phyloP scores from a whole-genome alignment of 1,140 invertebrate species.

The Parapsyche elsis region DNA sequence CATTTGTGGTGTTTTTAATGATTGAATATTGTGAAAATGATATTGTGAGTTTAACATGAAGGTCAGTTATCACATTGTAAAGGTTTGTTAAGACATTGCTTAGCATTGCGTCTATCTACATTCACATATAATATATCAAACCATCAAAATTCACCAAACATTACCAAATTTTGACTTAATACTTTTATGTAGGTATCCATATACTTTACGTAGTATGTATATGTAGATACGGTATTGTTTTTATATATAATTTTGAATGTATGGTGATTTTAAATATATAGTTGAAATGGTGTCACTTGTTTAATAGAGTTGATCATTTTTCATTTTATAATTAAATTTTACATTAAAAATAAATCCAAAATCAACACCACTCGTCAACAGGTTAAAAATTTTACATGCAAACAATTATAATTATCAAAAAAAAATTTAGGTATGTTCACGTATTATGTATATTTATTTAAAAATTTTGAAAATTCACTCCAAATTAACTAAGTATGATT shows the following conservation, averaged over 20 bases:
- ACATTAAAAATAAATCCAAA: conserved; percentile 18
- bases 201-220: too few species aligned
- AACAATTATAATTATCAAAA: conserved; percentile 34
- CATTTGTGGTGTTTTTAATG: not conserved
- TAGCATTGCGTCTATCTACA: conserved; percentile 51
- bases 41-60: not conserved
- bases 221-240: too few species aligned
- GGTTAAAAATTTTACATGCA: conserved; percentile 54
- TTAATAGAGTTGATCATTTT: not conserved
- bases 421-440: not conserved
- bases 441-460: not conserved
- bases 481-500: not conserved
- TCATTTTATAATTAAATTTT: not conserved
- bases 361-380: conserved; percentile 55
- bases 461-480: conserved; percentile 20
- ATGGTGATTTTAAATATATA: not conserved
- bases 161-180: not conserved
- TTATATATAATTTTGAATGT: not conserved
- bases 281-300: not conserved
- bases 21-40: not conserved
- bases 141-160: conserved; percentile 45
- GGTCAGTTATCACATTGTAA: conserved; percentile 35
- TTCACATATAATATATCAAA: conserved; percentile 34
- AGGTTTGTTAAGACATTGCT: conserved; percentile 49
- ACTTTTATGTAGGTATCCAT: too few species aligned